Evolutionary conservation across 2,888 invertebrate genomes (phyloP).

Genomic region (Unio pictorum): DNA sequence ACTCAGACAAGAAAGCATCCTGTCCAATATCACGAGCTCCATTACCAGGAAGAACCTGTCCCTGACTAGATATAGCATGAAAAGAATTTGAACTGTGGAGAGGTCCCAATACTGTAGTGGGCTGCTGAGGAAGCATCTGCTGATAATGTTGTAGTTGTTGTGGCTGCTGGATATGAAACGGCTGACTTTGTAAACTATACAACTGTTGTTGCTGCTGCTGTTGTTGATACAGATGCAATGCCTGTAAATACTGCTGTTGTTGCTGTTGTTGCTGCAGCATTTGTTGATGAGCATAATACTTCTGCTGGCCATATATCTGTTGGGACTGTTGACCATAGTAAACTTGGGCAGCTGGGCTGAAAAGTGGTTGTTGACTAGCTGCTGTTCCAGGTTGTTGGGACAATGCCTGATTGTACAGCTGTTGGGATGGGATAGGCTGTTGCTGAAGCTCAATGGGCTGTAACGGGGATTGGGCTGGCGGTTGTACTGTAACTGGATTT

Average conservation of each 20-base stretch:
- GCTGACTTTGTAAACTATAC: conserved; percentile 23
- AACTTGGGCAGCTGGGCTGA: too few species aligned
- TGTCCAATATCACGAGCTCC: too few species aligned
- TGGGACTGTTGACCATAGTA: conserved; percentile 30
- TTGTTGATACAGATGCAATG: conserved; percentile 23
- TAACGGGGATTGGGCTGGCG: conserved; percentile 5
- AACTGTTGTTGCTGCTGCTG: conserved; percentile 19
- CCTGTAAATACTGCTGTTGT: conserved; percentile 28
- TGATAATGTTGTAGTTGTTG: conserved; percentile 8
- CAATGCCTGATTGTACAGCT: conserved; percentile 7
- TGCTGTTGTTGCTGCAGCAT: conserved; percentile 22
- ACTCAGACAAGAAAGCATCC: too few species aligned
- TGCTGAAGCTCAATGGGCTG: conserved; percentile 15
- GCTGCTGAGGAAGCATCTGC: conserved; percentile 8
- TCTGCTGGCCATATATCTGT: conserved; percentile 27
- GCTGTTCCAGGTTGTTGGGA: conserved; percentile 5
- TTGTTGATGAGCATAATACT: conserved; percentile 21
- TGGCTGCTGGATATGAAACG: conserved; percentile 15
- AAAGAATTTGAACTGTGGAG: neutral
- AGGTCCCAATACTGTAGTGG: neutral
- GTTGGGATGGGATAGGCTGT: conserved; percentile 17
- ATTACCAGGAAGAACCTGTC: too few species aligned
- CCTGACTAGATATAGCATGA: too few species aligned
- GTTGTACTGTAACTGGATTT: conserved; percentile 9
- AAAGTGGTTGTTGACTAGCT: conserved; percentile 14